Percentiles rank a stretch among this genome's conserved stretches.
These are phyloP conservation scores for Gryllus bimaculatus DNA, from an alignment of 1,140 invertebrate genomes.

Conservation along the genomic window DNA sequence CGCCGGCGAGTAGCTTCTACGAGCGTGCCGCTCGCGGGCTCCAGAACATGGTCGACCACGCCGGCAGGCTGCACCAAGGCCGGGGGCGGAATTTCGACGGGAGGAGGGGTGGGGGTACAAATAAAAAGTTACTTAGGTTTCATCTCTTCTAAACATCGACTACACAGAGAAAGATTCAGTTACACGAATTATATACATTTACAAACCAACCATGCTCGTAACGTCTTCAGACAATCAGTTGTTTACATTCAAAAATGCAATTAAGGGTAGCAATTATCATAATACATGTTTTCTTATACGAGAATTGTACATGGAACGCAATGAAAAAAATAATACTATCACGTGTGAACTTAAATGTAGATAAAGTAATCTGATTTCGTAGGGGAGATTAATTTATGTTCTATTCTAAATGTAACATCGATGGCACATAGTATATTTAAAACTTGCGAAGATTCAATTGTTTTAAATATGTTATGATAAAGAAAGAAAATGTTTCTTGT, in stretches of 20 bases:
- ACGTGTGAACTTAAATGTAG: not conserved
- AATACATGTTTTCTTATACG: slow-evolving; percentile 5
- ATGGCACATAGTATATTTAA: not conserved
- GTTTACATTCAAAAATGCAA: not conserved
- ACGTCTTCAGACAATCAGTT: not conserved
- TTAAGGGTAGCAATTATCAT: not conserved
- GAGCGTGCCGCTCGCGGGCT: too few relatives aligned
- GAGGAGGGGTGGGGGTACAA: not conserved
- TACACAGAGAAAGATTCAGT: not conserved
- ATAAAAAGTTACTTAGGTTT: not conserved
- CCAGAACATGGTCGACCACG: too few relatives aligned
- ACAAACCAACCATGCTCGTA: not conserved
- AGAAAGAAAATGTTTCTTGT: not conserved
- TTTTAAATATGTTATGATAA: not conserved
- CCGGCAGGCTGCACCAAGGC: too few relatives aligned
- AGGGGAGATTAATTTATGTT: not conserved
- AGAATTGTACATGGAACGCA: slow-evolving; percentile 1
- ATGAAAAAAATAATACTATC: not conserved
- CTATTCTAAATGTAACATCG: slow-evolving; percentile 1
- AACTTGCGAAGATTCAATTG: not conserved
- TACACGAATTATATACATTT: not conserved
- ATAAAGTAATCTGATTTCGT: not conserved
- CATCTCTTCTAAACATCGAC: slow-evolving; percentile 4
- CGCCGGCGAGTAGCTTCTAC: too few relatives aligned
- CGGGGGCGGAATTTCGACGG: not conserved